phyloP scores from a whole-genome alignment of 2,888 invertebrate genomes.

The Limulus polyphemus region DNA sequence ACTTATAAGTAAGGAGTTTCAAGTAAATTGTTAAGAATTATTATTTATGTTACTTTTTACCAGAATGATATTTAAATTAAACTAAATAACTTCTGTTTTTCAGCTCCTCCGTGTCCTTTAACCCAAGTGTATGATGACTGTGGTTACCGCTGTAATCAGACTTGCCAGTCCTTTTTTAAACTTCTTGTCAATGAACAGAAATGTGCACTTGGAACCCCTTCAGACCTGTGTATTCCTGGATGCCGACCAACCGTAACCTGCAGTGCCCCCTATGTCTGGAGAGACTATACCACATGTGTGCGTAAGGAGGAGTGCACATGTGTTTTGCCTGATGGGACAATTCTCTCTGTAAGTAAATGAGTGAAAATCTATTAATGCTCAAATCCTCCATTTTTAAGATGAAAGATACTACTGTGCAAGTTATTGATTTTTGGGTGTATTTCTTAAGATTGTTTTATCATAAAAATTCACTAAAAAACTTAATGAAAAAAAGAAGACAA shows the following conservation, averaged over 20 bases:
- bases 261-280: constrained; percentile 43
- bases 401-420: too few relatives aligned
- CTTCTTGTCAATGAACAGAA: constrained; percentile 26
- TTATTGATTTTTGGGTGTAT: too few relatives aligned
- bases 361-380: not conserved
- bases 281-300: constrained; percentile 60
- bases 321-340: not conserved
- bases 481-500: too few relatives aligned
- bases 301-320: constrained; percentile 32
- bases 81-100: not conserved
- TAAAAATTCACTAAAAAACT: too few relatives aligned
- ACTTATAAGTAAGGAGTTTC: too few relatives aligned
- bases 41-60: too few relatives aligned
- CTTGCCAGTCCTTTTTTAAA: constrained; percentile 54
- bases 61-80: too few relatives aligned
- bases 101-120: constrained; percentile 31
- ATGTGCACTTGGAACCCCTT: constrained; percentile 28
- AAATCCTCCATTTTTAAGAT: too few relatives aligned
- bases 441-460: too few relatives aligned
- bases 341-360: not conserved
- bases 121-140: constrained; percentile 47
- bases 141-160: constrained; percentile 54
- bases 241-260: constrained; percentile 26
- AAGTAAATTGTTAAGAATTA: too few relatives aligned
- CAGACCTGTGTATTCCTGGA: constrained; percentile 33